Conservation (phyloP, 92 coral and sea anemone genomes). For the Pocillopora grandis region DNA sequence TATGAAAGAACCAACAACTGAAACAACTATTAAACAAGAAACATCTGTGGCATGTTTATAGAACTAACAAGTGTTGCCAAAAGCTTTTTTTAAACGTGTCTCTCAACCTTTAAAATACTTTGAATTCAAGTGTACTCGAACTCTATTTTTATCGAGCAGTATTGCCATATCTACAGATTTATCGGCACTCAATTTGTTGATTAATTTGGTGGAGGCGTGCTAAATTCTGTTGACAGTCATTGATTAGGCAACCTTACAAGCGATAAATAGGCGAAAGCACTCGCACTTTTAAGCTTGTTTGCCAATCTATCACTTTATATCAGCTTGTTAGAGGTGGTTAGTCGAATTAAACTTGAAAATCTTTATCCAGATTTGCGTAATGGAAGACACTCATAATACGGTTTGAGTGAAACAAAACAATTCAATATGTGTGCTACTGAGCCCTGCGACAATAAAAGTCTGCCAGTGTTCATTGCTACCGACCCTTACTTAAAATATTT, state of each 20-base stretch:
- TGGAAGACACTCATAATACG: too few relatives aligned
- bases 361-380: too few relatives aligned
- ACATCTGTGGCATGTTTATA: not conserved
- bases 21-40: not conserved
- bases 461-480: too few relatives aligned
- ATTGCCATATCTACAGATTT: not conserved
- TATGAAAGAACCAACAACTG: not conserved
- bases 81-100: not conserved
- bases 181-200: not conserved
- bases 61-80: not conserved
- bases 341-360: not conserved
- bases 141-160: not conserved
- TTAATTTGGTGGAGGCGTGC: slow-evolving; percentile 32
- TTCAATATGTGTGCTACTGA: too few relatives aligned
- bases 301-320: not conserved
- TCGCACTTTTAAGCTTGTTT: not conserved
- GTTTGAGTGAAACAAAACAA: too few relatives aligned
- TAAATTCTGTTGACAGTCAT: slow-evolving; percentile 5
- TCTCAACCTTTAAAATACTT: not conserved
- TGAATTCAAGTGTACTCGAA: not conserved
- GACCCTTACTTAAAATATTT: too few relatives aligned
- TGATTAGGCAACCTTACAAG: slow-evolving; percentile 17
- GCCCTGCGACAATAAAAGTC: too few relatives aligned
- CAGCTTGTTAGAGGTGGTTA: not conserved
- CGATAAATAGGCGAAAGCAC: slow-evolving; percentile 6